Percentiles rank a stretch among this genome's conserved stretches.
Evolutionary conservation across 2,888 invertebrate species (phyloP).

Genomic region (Magallana nippona): DNA sequence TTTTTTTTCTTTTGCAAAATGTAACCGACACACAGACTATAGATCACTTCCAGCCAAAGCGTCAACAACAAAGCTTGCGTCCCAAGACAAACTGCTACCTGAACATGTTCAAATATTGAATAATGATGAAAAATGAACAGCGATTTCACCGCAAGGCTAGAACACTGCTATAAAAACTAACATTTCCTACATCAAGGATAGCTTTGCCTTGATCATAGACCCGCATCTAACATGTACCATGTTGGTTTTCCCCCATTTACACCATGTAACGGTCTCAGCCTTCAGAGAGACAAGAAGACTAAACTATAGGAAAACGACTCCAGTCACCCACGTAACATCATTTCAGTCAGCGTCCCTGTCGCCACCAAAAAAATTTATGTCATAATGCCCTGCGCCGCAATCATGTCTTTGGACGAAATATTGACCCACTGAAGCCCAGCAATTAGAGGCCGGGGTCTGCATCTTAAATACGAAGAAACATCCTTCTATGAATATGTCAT

Average conservation of each 20-base stretch:
- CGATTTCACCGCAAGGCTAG: slow-evolving; percentile 11
- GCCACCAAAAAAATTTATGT: not conserved
- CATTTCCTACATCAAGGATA: slow-evolving; percentile 31
- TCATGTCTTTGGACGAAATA: not conserved
- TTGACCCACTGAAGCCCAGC: slow-evolving; percentile 1
- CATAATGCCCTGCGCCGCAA: not conserved
- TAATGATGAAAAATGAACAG: slow-evolving; percentile 29
- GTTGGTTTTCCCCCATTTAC: not conserved
- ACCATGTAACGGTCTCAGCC: slow-evolving; percentile 5
- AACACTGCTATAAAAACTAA: not conserved
- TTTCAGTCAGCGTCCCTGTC: not conserved
- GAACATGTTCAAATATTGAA: slow-evolving; percentile 21
- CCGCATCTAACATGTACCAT: slow-evolving; percentile 21
- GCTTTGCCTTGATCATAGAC: slow-evolving; percentile 11
- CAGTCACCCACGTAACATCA: not conserved
- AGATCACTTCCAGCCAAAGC: slow-evolving; percentile 24
- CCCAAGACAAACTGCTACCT: not conserved
- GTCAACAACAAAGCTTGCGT: not conserved
- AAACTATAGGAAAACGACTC: not conserved
- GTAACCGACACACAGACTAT: slow-evolving; percentile 1
- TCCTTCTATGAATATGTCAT: slow-evolving; percentile 33
- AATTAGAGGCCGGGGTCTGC: not conserved
- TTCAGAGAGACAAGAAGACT: not conserved
- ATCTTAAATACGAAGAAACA: slow-evolving; percentile 8
- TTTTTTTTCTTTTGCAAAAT: not conserved